Evolutionary conservation across 2,113 vertebrate species (phyloP).

Genomic region (Xenotilapia caudafasciata): DNA sequence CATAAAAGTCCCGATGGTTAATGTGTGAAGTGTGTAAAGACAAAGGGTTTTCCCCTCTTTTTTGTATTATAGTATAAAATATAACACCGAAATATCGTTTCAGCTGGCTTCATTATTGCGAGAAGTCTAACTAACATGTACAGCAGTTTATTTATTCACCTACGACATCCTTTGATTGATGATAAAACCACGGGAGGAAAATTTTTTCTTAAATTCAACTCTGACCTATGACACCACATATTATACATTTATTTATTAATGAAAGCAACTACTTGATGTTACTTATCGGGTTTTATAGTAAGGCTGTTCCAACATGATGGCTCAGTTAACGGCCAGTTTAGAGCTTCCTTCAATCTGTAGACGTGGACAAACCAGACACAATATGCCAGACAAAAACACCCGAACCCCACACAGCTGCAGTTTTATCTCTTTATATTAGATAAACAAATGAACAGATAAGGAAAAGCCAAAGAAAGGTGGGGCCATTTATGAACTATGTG

Average conservation of each 20-base stretch:
- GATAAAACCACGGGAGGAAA: neutral
- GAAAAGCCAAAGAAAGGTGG: neutral
- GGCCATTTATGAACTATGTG: neutral
- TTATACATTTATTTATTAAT: neutral
- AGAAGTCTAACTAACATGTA: neutral
- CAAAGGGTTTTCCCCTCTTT: neutral
- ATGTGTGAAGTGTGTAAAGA: neutral
- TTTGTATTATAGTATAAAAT: neutral
- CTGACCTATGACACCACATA: neutral
- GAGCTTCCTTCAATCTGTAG: neutral
- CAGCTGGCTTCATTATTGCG: neutral
- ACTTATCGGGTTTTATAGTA: neutral
- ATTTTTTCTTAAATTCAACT: neutral
- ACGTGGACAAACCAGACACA: conserved; percentile 34
- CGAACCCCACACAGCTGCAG: neutral
- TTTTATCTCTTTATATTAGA: too few species aligned
- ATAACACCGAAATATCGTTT: neutral
- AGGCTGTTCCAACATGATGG: neutral
- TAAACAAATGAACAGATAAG: neutral
- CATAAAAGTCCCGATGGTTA: neutral
- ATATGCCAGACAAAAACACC: neutral
- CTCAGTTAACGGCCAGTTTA: neutral
- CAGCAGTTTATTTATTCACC: neutral
- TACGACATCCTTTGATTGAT: neutral
- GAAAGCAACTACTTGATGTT: neutral